Base-by-base conservation (phyloP, 1,140 invertebrate genomes). In the Sycobia sp. region DNA sequence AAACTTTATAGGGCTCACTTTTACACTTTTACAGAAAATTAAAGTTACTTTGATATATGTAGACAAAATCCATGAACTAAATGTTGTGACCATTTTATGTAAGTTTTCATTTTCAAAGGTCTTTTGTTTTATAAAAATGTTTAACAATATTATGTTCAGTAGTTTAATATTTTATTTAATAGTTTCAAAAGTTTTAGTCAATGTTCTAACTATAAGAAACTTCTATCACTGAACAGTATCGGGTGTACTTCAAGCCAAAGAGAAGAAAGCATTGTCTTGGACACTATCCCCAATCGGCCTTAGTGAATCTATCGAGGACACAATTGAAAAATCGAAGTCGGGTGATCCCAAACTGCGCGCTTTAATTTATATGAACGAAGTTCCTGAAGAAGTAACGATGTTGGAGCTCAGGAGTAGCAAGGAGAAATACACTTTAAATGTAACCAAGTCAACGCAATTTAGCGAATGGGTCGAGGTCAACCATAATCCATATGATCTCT, bases 401-500 rank as follows among this genome's bases (percentile, higher is more conserved):
- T 1, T 11, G 10, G 43, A 4, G 13, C 25, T 44, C 25, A 2
- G 4, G 4, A 3, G 0, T 2, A 18, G 41, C 9, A 34, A 32
- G 1, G 39, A 34, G 4, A 32, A 41, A 0, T 20, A 41, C 36
- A n/a, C 3, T 11, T 16, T 18, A 11, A 9, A 54, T 11, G 38
- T 49, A 10, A 58, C 5, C 0, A 25, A 39, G 13, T 32, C 29
- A 4, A 7, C 29, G 29, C 53, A 49, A 0, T 50, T 75, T 0
- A 81, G 81, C 0, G 38, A 76, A 22, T 72, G 83, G 11, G 57
- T 67, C 4, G 73, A 80, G 55, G 63, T 87, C 0, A 75, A 77
- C 5, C 66, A 79, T 0, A 78, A 76, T 0, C 62, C 46, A 0
- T 85, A 84, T 41, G 72, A 79, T 8, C 41, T 84, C 22, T 67